phyloP scores from a whole-genome alignment of 2,888 invertebrate genomes.

The Petrolisthes cinctipes region DNA sequence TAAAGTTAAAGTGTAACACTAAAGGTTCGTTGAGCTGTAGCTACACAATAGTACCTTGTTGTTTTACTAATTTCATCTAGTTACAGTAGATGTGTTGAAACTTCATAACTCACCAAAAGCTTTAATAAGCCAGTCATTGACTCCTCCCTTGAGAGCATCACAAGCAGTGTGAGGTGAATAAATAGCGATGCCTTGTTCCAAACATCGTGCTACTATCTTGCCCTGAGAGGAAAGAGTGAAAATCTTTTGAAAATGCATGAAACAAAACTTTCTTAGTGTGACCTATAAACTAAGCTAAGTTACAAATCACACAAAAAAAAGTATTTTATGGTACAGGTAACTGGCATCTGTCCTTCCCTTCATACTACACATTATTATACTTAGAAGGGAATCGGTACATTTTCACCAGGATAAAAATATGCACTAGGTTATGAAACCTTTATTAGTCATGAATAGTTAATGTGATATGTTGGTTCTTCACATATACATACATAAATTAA shows the following conservation, averaged over 20 bases:
- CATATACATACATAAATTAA: too few relatives aligned
- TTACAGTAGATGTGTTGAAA: not conserved
- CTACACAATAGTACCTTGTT: too few relatives aligned
- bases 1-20: not conserved
- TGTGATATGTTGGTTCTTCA: too few relatives aligned
- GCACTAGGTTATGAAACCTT: too few relatives aligned
- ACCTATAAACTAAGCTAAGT: not conserved
- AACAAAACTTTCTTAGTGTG: not conserved
- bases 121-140: conserved; percentile 92
- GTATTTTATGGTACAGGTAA: not conserved
- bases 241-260: not conserved
- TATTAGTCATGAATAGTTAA: too few relatives aligned
- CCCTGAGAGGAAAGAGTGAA: conserved; percentile 74
- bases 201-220: conserved; percentile 81
- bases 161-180: conserved; percentile 95
- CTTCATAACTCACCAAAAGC: conserved; percentile 73
- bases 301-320: not conserved
- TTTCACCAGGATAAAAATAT: too few relatives aligned
- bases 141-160: conserved; percentile 86
- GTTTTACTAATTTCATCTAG: not conserved
- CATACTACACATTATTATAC: too few relatives aligned
- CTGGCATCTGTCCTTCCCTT: too few relatives aligned
- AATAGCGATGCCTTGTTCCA: conserved; percentile 86
- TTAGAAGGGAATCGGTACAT: too few relatives aligned
- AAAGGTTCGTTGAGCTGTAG: not conserved